A percentile compares a stretch with the other conserved stretches of the same genome.
phyloP scores from a whole-genome alignment of 2,797 vertebrate genomes.

The Scolopax rusticola region DNA sequence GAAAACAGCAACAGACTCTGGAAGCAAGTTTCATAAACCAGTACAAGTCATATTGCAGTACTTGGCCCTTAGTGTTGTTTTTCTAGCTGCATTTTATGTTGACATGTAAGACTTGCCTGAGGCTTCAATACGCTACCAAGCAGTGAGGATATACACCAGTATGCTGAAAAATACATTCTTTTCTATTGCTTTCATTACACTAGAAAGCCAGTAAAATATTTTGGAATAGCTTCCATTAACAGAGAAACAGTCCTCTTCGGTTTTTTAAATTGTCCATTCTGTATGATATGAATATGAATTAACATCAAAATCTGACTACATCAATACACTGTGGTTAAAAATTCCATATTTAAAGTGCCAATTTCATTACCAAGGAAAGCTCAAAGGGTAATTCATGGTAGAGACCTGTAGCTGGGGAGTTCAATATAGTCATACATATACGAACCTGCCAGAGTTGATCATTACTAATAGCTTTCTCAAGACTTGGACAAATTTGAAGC shows the following conservation, averaged over 20 bases:
- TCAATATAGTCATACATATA: neutral
- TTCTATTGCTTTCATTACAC: neutral
- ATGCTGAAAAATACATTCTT: neutral
- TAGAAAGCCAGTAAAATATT: neutral
- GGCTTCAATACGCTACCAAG: neutral
- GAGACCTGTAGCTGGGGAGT: neutral
- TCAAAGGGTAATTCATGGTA: neutral
- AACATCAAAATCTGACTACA: neutral
- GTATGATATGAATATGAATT: neutral
- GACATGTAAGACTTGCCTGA: neutral
- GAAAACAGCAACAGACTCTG: neutral
- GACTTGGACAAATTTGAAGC: neutral
- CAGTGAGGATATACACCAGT: neutral
- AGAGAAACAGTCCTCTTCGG: neutral
- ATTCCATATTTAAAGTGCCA: neutral
- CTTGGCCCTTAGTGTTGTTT: neutral
- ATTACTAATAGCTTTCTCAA: neutral
- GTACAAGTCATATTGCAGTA: neutral
- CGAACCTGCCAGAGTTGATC: neutral
- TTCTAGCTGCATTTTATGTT: neutral
- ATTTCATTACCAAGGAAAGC: neutral
- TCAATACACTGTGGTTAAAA: neutral
- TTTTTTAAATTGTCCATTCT: constrained; percentile 7
- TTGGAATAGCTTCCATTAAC: neutral
- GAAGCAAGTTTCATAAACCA: neutral